Evolutionary conservation across 2,888 invertebrate genomes (phyloP), one percentile per base, ranked within the genome.

Genomic region (Agriopis leucophaearia): DNA sequence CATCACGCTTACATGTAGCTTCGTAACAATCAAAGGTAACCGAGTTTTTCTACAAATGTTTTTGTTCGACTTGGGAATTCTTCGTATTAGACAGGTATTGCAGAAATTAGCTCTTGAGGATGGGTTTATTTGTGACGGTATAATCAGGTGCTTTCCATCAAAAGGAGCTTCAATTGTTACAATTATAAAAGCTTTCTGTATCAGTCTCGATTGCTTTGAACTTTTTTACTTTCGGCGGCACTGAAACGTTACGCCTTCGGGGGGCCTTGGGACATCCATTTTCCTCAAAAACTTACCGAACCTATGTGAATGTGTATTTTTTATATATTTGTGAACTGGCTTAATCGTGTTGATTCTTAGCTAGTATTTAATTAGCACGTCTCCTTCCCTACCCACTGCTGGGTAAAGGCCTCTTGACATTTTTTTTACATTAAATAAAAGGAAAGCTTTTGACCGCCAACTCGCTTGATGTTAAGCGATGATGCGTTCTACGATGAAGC

Each of bases 11-110:
- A 64, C 50, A 59, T 16, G 59, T 59, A 44, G 38, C 44, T 56
- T 40, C 9, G 15, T 10, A 51, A 45, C 36, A 38, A 59, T 59
- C 65, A 65, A 58, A 65, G 54, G 47, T 65, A 59, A 35, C 57
- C 40, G 52, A 47, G 27, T 48, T 45, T 52, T 38, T 35, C n/a
- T 13, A 44, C 44, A 36, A 64, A 54, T 40, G 47, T 59, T 60
- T 56, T 54, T 15, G 54, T 44, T 6, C 40, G 38, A 27, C 42
- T 55, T 60, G 59, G 42, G 42, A 55, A 42, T 35, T 45, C 38
- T 51, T 7, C 40, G 54, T 40, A 54, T 48, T 65, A 42, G 40
- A 55, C 47, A 58, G 64, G 36, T 55, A 48, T 50, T 59, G 50
- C 4, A 40, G 10, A 59, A 59, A 58, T 58, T 58, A 13, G 18